A percentile compares a stretch with the other conserved stretches of the same genome.
phyloP scores from a whole-genome alignment of 1,140 invertebrate species.

The Caerostris darwini region DNA sequence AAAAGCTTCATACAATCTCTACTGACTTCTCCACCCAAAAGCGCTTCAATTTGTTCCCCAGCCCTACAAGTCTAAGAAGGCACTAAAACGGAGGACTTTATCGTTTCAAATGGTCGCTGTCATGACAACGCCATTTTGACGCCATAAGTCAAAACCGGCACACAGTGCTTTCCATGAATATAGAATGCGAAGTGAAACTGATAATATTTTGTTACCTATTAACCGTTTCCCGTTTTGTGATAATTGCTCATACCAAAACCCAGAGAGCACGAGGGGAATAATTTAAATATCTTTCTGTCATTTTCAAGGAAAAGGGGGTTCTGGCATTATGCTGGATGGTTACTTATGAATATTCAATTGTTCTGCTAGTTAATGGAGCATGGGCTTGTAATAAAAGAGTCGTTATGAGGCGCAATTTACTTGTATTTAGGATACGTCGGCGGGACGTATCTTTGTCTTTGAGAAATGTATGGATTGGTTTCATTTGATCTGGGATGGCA shows the following conservation, averaged over 20 bases:
- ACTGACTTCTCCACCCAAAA: no score
- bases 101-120: neutral
- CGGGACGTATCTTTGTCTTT: neutral
- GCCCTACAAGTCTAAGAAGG: neutral
- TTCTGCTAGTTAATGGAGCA: constrained; percentile 28
- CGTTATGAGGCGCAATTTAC: neutral
- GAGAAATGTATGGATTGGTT: neutral
- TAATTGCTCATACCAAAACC: constrained; percentile 45
- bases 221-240: constrained; percentile 27
- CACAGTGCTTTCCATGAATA: constrained; percentile 45
- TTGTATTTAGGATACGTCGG: neutral
- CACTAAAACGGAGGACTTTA: constrained; percentile 46
- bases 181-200: constrained; percentile 49
- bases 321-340: neutral
- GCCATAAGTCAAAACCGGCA: constrained; percentile 39
- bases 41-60: constrained; percentile 17
- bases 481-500: neutral
- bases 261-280: neutral
- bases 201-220: constrained; percentile 69
- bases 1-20: no score
- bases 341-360: constrained; percentile 24
- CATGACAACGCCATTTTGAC: constrained; percentile 19
- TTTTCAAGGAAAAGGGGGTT: neutral
- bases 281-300: constrained; percentile 32
- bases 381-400: constrained; percentile 30